These are phyloP conservation scores for Ceratitis capitata DNA, from an alignment of 1,140 invertebrate genomes.

Conservation along the genomic window DNA sequence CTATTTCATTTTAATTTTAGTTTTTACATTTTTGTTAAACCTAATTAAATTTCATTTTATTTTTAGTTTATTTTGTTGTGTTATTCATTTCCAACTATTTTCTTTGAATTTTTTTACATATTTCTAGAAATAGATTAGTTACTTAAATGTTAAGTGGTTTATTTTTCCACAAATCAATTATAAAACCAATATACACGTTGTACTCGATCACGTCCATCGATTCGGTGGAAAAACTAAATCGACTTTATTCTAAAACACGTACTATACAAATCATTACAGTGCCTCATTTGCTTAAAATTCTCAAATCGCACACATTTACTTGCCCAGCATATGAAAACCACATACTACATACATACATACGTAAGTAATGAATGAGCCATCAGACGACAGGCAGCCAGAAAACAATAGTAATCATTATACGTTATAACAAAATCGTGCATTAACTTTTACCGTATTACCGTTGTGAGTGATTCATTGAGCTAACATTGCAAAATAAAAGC, in stretches of 20 bases:
- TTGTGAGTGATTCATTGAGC: not conserved
- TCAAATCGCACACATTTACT: too few species aligned
- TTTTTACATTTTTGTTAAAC: too few species aligned
- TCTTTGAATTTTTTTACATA: too few species aligned
- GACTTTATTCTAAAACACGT: not conserved
- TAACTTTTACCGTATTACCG: not conserved
- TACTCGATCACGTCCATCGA: not conserved
- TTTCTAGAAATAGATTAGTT: too few species aligned
- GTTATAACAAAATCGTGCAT: not conserved
- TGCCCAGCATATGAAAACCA: too few species aligned
- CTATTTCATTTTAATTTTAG: too few species aligned
- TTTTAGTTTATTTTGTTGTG: too few species aligned
- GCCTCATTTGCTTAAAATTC: not conserved
- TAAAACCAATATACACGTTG: not conserved
- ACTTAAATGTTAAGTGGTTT: too few species aligned
- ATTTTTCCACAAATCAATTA: too few species aligned
- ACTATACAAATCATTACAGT: constrained; percentile 18
- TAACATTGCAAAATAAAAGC: not conserved
- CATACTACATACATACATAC: not conserved
- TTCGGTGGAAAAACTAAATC: not conserved
- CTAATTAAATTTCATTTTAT: too few species aligned
- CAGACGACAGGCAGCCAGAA: not conserved
- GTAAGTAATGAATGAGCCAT: not conserved
- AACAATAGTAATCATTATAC: constrained; percentile 22
- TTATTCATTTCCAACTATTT: too few species aligned